Evolutionary conservation across 1,140 invertebrate genomes (phyloP), one percentile per base, ranked within the genome.

Genomic region (Sinella curviseta): DNA sequence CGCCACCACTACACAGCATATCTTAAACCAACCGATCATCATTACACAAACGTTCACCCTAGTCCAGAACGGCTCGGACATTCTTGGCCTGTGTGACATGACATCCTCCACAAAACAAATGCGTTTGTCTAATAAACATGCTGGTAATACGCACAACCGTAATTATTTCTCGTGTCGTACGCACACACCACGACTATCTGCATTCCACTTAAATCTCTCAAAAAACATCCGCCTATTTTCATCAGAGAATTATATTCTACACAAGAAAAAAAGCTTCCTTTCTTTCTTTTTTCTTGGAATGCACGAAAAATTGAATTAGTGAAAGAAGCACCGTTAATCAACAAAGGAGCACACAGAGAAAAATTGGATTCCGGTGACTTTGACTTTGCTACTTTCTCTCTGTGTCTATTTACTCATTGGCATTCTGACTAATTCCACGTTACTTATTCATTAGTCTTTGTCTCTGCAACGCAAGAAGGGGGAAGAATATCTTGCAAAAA

Each of bases 361-460:
- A 65, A 26, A 65, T 48, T 48, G 39, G 39, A 12, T 31, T 60
- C 57, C 57, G 57, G 39, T 60, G 57, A 60, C 57, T 26, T 60
- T n/a, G n/a, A n/a, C n/a, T 60, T 60, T 60, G 12, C 24, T n/a
- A n/a, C 57, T 60, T 60, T 60, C 57, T n/a, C 57, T 60, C 57
- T 26, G 14, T 65, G 4, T 65, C 16, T 65, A 65, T 65, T 65
- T 65, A 65, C 26, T 65, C 24, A 26, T 65, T 65, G 16, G 57
- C 14, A 65, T n/a, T 65, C 8, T 65, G 26, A 70, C 65, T 70
- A 70, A 70, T 70, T 70, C 65, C 28, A 33, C 3, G 8, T 70
- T 17, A 70, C 65, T 70, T 70, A 70, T 70, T 70, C 65, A 70
- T 70, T 70, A 70, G 65, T 70, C 65, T 70, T 70, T 70, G 65